These are phyloP conservation scores for Ursus arctos DNA, from an alignment of 2,113 vertebrate species.

Conservation along the genomic window DNA sequence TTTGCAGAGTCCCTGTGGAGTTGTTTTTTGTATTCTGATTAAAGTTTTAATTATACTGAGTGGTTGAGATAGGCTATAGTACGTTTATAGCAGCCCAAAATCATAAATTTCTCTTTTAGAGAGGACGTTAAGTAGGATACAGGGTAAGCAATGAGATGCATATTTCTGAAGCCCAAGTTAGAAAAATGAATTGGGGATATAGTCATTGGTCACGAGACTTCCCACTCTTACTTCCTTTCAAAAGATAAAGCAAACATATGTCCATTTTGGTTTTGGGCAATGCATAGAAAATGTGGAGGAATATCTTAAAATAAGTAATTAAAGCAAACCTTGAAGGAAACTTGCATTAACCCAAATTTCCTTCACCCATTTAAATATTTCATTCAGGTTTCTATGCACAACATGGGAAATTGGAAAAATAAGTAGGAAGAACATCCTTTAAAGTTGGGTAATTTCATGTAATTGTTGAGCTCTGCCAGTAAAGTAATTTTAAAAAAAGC, in stretches of 20 bases:
- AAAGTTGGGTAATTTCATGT: slow-evolving; percentile 63
- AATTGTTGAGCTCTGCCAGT: slow-evolving; percentile 54
- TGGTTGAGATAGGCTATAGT: neutral
- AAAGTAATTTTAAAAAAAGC: slow-evolving; percentile 49
- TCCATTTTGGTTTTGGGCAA: neutral
- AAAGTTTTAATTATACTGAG: neutral
- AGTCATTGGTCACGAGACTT: neutral
- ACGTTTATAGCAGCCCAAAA: neutral
- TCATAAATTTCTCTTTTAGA: neutral
- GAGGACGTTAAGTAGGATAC: neutral
- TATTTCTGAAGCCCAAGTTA: neutral
- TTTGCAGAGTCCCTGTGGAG: neutral
- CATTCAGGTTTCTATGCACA: neutral
- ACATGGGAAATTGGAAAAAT: neutral
- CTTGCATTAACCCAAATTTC: neutral
- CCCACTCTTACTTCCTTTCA: neutral
- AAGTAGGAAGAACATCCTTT: neutral
- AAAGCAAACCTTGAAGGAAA: slow-evolving; percentile 12
- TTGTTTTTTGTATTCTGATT: neutral
- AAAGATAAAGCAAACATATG: neutral
- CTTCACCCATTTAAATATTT: neutral
- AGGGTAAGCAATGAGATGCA: neutral
- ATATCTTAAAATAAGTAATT: neutral
- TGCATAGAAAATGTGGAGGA: neutral
- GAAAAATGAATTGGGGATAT: neutral